Base-by-base conservation (phyloP, 2,888 invertebrate species). In the Papilio protenor region DNA sequence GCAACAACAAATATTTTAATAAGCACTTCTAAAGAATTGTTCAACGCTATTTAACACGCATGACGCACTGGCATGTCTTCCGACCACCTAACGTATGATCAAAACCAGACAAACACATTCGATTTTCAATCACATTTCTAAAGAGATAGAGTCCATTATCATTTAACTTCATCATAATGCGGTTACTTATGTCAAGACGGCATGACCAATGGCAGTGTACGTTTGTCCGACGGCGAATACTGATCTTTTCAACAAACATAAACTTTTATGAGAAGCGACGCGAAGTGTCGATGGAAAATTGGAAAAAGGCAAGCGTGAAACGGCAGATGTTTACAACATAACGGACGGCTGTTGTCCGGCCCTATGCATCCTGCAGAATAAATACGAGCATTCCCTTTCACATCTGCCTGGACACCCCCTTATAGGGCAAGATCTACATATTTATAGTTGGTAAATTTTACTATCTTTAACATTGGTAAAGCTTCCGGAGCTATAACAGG, bases 1-100 rank as follows among this genome's bases (percentile, higher is more conserved):
- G 86, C 90, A 92, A 94, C 93, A 93, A 94, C 94, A 94, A 94
- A 94, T 94, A 94, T 94, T 94, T 94, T 94, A 94, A 93, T 94
- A 94, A 94, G 91, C 93, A 92, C 88, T 90, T 91, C 91, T 86
- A 90, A 90, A 90, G 92, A 91, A 93, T 92, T 91, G 90, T 91
- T 91, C 88, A 89, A 90, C 90, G 89, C 88, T 90, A 88, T 87
- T 87, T 90, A 90, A 91, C 87, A 88, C 88, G 90, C 90, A 89
- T 90, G 91, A 91, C 92, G 88, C 89, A 85, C 86, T 85, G 82
- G 79, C 79, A 75, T 84, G 85, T 82, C 82, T 83, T 80, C 80
- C 81, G 82, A 83, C 83, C 84, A 83, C 83, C 83, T 75, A 79
- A 75, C 78, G 79, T 73, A 77, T 66, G 73, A 72, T 82, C 81